Conservation (phyloP, 2,888 invertebrate species). For the Ommatoiulus sabulosus region DNA sequence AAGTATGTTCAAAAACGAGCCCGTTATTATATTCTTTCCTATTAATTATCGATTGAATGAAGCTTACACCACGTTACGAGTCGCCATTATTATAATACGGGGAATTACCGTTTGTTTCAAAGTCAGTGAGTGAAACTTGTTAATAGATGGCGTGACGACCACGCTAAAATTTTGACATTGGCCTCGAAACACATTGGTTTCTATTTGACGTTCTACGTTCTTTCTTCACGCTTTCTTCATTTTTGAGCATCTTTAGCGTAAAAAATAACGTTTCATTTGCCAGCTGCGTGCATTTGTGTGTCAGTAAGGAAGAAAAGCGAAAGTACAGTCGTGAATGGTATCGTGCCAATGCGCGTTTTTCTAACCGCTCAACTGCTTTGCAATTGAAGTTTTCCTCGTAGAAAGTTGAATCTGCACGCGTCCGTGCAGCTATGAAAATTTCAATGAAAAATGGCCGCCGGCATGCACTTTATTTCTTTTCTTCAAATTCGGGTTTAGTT, state of each 20-base stretch:
- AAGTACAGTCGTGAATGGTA: neutral
- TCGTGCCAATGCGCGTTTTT: slow-evolving; percentile 18
- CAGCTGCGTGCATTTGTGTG: slow-evolving; percentile 50
- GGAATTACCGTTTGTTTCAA: no score
- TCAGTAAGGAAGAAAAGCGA: slow-evolving; percentile 47
- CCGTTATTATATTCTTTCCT: no score
- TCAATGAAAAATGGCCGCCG: neutral
- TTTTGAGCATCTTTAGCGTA: neutral
- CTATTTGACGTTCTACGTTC: neutral
- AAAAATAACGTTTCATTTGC: slow-evolving; percentile 47
- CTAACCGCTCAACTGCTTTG: slow-evolving; percentile 5
- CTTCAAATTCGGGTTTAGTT: neutral
- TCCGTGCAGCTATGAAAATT: neutral
- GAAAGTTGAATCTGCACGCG: neutral
- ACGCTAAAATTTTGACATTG: neutral
- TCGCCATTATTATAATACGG: no score
- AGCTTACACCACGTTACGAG: no score
- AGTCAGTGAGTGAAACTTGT: neutral
- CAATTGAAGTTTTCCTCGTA: neutral
- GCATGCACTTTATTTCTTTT: neutral
- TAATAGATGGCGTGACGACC: neutral
- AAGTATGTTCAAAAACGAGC: no score
- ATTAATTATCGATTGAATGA: no score
- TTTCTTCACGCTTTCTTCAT: neutral
- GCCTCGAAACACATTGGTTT: slow-evolving; percentile 5